Conservation (phyloP, 92 coral and sea anemone genomes). For the Anthopleura xanthogrammica region DNA sequence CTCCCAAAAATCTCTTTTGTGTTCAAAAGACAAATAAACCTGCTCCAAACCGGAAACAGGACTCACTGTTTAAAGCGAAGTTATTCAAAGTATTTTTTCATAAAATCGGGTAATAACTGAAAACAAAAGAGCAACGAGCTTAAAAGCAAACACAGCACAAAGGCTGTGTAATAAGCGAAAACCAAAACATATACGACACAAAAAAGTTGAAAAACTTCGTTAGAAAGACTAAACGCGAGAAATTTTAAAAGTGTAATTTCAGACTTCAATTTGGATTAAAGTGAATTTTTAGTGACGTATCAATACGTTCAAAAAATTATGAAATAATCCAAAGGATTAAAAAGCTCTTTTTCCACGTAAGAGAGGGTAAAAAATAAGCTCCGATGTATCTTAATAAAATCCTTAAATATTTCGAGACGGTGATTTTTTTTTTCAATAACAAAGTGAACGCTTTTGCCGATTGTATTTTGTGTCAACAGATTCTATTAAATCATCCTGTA, state of each 20-base stretch:
- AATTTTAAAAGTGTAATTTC: neutral
- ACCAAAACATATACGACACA: neutral
- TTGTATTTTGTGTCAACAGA: slow-evolving; percentile 22
- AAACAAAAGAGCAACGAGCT: neutral
- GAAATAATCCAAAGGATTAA: neutral
- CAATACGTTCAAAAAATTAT: neutral
- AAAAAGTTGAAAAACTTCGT: neutral
- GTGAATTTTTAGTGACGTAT: neutral
- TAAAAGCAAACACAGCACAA: neutral
- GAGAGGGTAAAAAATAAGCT: neutral
- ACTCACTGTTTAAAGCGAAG: neutral
- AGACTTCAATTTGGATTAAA: no score
- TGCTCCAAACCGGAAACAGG: slow-evolving; percentile 21
- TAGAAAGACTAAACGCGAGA: neutral
- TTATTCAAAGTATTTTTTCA: slow-evolving; percentile 30
- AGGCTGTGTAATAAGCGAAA: neutral
- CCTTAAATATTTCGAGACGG: neutral
- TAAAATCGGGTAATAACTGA: neutral
- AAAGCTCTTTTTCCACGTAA: no score
- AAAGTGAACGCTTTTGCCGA: neutral
- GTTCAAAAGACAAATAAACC: slow-evolving; percentile 22
- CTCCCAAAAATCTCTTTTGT: neutral
- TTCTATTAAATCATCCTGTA: slow-evolving; percentile 38
- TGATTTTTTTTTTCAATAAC: neutral
- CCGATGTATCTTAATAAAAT: neutral